phyloP scores from a whole-genome alignment of 2,113 vertebrate genomes.

The Pangasianodon gigas region DNA sequence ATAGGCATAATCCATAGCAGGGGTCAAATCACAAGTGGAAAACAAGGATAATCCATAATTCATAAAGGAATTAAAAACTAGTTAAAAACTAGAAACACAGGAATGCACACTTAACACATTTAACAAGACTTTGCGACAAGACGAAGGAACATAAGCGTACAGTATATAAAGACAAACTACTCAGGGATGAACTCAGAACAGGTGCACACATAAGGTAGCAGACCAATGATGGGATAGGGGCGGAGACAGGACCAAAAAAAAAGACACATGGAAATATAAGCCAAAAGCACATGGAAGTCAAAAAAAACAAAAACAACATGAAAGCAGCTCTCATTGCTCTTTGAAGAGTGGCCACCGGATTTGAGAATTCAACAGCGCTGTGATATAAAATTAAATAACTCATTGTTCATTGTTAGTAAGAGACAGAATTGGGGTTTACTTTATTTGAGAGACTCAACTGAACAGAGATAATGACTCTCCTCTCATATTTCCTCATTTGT shows the following conservation, averaged over 20 bases:
- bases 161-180: background rate
- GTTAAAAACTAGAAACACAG: too few relatives aligned
- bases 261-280: background rate
- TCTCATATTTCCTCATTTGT: conserved; percentile 18
- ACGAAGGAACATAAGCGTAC: too few relatives aligned
- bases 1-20: background rate
- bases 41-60: too few relatives aligned
- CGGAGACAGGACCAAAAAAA: background rate
- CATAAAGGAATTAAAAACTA: too few relatives aligned
- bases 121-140: too few relatives aligned
- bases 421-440: conserved; percentile 29
- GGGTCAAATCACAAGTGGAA: too few relatives aligned
- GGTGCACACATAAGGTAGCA: background rate
- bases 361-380: background rate
- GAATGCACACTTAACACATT: too few relatives aligned
- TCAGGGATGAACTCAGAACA: background rate
- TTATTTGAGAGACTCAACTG: background rate
- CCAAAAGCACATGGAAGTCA: background rate
- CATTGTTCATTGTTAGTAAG: conserved; percentile 45
- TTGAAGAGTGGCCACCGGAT: background rate
- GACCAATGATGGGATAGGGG: background rate
- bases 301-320: background rate
- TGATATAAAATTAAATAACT: background rate
- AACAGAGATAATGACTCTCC: conserved; percentile 17
- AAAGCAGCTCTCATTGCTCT: background rate